A percentile compares a stretch with the other conserved stretches of the same genome.
Evolutionary conservation across 2,797 vertebrate genomes (phyloP).

Genomic region (Cuniculus paca): DNA sequence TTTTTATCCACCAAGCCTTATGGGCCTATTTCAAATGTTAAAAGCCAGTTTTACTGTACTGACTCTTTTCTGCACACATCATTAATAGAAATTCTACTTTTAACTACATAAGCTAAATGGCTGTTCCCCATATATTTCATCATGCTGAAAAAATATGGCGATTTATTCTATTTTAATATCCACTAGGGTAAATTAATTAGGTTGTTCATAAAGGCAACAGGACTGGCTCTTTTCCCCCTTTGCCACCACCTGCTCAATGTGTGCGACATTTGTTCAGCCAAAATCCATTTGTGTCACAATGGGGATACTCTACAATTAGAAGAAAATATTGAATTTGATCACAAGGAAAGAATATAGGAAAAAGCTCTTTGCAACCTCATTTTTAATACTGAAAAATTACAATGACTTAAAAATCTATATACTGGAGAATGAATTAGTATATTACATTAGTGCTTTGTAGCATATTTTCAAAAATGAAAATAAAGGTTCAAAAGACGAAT

Average conservation of each 20-base stretch:
- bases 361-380: constrained; percentile 6
- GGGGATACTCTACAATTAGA: neutral
- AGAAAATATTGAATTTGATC: constrained; percentile 28
- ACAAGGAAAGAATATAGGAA: neutral
- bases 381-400: constrained; percentile 56
- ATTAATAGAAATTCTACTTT: neutral
- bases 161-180: neutral
- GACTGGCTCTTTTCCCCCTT: neutral
- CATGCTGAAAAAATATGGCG: neutral
- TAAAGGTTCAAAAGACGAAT: neutral
- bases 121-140: neutral
- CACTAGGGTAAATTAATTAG: neutral
- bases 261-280: fast-evolving
- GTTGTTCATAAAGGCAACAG: neutral
- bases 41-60: neutral
- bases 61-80: neutral
- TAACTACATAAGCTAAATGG: neutral
- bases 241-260: neutral
- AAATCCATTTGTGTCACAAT: neutral
- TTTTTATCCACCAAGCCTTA: neutral
- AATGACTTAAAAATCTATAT: constrained; percentile 11
- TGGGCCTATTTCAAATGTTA: neutral
- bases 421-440: neutral
- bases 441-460: neutral
- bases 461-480: constrained; percentile 15